phyloP scores from a whole-genome alignment of 2,888 invertebrate species.

The Zaprionus lineosus region DNA sequence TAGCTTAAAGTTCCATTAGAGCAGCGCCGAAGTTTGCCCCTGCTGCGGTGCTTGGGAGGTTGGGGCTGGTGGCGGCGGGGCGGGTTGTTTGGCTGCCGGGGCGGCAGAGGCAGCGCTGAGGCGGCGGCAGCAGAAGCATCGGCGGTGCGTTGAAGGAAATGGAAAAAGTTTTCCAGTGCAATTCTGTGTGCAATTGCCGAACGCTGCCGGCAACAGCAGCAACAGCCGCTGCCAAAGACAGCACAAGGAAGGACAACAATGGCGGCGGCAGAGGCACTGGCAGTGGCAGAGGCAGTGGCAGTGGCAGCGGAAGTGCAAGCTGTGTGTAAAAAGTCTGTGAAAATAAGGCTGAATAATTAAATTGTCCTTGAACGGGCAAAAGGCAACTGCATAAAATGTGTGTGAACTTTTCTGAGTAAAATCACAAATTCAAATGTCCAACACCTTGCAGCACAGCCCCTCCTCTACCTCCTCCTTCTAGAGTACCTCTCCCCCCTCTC shows the following conservation, averaged over 20 bases:
- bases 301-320: slow-evolving; percentile 70
- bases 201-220: slow-evolving; percentile 51
- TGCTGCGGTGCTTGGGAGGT: slow-evolving; percentile 7
- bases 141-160: slow-evolving; percentile 59
- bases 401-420: slow-evolving; percentile 19
- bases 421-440: slow-evolving; percentile 53
- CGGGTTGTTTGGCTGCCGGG: neutral
- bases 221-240: slow-evolving; percentile 67
- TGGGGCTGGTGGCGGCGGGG: neutral
- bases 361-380: slow-evolving; percentile 72
- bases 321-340: slow-evolving; percentile 44
- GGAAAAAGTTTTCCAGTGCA: slow-evolving; percentile 74
- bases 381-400: slow-evolving; percentile 56
- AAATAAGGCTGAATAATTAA: slow-evolving; percentile 70
- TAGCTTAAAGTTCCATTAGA: slow-evolving; percentile 78
- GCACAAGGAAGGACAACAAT: slow-evolving; percentile 61
- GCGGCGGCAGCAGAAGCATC: slow-evolving; percentile 1
- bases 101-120: too few species aligned
- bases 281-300: slow-evolving; percentile 11
- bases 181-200: slow-evolving; percentile 48
- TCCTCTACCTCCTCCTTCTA: too few species aligned
- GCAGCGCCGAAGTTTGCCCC: slow-evolving; percentile 66
- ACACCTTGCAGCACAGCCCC: slow-evolving; percentile 30
- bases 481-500: too few species aligned
- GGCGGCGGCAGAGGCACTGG: slow-evolving; percentile 27